These are phyloP conservation scores for Epinephelus cyanopodus DNA, from an alignment of 2,113 vertebrate genomes.

Conservation along the genomic window DNA sequence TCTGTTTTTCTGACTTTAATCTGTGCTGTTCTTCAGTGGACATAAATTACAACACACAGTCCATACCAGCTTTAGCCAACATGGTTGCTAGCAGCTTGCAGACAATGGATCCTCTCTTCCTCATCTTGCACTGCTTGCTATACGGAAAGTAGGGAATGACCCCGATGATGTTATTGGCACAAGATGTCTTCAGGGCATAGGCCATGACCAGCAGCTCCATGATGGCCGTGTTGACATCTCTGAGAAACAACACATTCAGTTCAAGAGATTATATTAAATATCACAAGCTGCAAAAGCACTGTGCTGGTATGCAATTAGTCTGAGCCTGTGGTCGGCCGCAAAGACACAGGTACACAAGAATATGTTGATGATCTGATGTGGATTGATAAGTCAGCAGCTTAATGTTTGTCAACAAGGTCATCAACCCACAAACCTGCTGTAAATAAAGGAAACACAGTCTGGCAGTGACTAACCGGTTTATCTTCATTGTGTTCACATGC, in stretches of 20 bases:
- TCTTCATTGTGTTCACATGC: neutral
- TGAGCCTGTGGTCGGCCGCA: neutral
- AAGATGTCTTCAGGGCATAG: constrained; percentile 95
- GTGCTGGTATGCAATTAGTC: no score
- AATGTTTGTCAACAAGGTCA: neutral
- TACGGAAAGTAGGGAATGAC: constrained; percentile 99
- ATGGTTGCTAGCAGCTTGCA: constrained; percentile 97
- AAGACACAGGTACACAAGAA: neutral
- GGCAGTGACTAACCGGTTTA: neutral
- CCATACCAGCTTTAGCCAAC: constrained; percentile 94
- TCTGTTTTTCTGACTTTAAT: neutral
- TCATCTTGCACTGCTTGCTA: constrained; percentile 99
- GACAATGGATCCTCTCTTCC: constrained; percentile 97
- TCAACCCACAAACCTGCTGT: neutral
- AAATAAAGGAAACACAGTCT: neutral
- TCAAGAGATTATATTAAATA: neutral
- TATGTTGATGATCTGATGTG: neutral
- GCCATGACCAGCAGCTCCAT: constrained; percentile 99
- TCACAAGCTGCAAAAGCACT: neutral
- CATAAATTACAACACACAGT: neutral
- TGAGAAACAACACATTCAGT: constrained; percentile 67
- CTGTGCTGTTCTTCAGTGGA: neutral
- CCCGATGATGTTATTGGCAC: constrained; percentile 96
- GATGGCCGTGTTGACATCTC: constrained; percentile 97
- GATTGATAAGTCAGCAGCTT: neutral